These are phyloP conservation scores for Zaprionus inermis DNA, from an alignment of 1,140 invertebrate genomes.

Conservation along the genomic window DNA sequence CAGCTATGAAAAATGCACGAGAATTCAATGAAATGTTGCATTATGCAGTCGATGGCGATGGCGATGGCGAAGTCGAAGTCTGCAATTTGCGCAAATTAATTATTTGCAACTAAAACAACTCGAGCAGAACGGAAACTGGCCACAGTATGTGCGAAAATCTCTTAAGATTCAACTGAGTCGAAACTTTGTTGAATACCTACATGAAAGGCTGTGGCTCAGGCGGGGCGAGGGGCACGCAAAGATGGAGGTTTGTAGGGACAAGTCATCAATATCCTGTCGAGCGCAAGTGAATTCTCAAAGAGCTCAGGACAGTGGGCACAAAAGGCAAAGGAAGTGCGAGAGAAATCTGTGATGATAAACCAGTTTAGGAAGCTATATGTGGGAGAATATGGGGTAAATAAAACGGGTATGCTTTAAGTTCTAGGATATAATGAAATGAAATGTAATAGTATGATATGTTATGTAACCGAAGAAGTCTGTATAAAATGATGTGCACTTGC, in stretches of 20 bases:
- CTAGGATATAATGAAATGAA: too few species aligned
- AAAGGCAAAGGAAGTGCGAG: neutral
- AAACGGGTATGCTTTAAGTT: too few species aligned
- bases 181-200: slow-evolving; percentile 41
- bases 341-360: neutral
- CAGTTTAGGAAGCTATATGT: neutral
- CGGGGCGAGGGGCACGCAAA: neutral
- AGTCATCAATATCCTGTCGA: slow-evolving; percentile 76
- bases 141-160: slow-evolving; percentile 75
- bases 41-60: slow-evolving; percentile 20
- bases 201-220: neutral
- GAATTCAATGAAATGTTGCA: slow-evolving; percentile 55
- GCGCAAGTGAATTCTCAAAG: slow-evolving; percentile 52
- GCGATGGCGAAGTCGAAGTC: neutral
- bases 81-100: slow-evolving; percentile 69
- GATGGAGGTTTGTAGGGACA: slow-evolving; percentile 8
- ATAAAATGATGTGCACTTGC: too few species aligned
- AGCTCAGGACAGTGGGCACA: slow-evolving; percentile 43
- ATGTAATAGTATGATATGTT: too few species aligned
- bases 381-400: too few species aligned
- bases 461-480: too few species aligned
- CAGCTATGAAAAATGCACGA: slow-evolving; percentile 57
- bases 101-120: slow-evolving; percentile 56
- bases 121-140: slow-evolving; percentile 35
- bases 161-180: slow-evolving; percentile 70